Evolutionary conservation across 2,888 invertebrate species (phyloP), one percentile per base, ranked within the genome.

Genomic region (Endomychus coccineus): DNA sequence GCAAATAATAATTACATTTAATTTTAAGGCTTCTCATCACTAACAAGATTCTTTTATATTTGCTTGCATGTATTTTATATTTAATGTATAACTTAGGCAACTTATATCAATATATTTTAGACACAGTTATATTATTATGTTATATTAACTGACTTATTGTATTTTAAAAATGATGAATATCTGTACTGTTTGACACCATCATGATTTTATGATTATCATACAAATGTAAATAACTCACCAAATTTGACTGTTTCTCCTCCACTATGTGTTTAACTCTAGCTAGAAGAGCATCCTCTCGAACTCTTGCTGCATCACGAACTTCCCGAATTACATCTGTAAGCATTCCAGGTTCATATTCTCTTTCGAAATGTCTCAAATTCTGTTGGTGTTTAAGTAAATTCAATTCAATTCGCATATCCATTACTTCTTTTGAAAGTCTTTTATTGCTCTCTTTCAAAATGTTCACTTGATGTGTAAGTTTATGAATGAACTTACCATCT

Each of bases 381-480:
- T 56, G 56, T 34, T 54, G 56, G 40, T 65, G 64, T 36, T 66
- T 65, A 27, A 66, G 40, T 43, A 64, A 46, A 45, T 63, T 65
- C 43, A 73, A 49, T 50, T 73, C 70, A 70, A 81, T 77, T 71
- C 78, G 80, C 39, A 83, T 77, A 53, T 84, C 81, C 54, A 77
- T 75, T 50, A 86, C 71, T 59, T 85, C 84, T 59, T 79, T 77
- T 54, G 75, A 81, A 56, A 86, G 71, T 69, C 80, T 81, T 50
- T 79, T 75, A 64, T 86, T 85, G 38, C 75, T 73, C 50, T 81
- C 77, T 58, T 82, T 83, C 49, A 86, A 59, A 35, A 76, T 62
- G 53, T 75, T 70, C 47, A 86, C 81, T 68, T 86, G 85, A 53
- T 83, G 83, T 44, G 83, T 72, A 17, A 86, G 68, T 40, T 79